A percentile compares a stretch with the other conserved stretches of the same genome.
phyloP scores from a whole-genome alignment of 1,140 invertebrate species.

The Centruroides sculpturatus region DNA sequence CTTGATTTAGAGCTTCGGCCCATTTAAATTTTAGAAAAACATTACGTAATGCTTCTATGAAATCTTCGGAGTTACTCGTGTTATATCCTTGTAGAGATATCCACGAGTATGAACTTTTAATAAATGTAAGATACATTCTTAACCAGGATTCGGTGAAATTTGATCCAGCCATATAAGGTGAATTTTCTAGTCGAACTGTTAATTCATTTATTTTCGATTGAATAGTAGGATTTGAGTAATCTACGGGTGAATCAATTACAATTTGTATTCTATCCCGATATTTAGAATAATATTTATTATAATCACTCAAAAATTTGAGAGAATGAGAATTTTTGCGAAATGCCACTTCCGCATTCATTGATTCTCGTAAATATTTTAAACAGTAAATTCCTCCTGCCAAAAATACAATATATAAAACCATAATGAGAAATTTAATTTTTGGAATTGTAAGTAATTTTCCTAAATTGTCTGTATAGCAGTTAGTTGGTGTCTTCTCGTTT shows the following conservation, averaged over 20 bases:
- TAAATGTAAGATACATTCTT: conserved; percentile 61
- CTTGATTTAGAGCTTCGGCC: conserved; percentile 51
- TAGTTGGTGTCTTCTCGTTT: no score
- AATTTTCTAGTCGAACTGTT: conserved; percentile 60
- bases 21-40: conserved; percentile 18
- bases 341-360: no score
- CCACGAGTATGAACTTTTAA: conserved; percentile 33
- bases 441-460: no score
- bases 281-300: conserved; percentile 68
- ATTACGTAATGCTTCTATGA: conserved; percentile 53
- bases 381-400: no score
- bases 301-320: no score
- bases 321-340: no score
- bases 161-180: conserved; percentile 50
- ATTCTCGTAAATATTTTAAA: no score
- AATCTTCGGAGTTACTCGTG: conserved; percentile 44
- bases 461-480: no score
- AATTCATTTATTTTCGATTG: conserved; percentile 64
- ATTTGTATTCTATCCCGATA: conserved; percentile 80
- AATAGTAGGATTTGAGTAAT: conserved; percentile 64
- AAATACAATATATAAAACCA: no score
- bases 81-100: conserved; percentile 54
- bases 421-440: no score
- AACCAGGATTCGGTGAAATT: conserved; percentile 84
- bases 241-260: conserved; percentile 60